Evolutionary conservation across 2,888 invertebrate genomes (phyloP), one percentile per base, ranked within the genome.

Genomic region (Oligia latruncula): DNA sequence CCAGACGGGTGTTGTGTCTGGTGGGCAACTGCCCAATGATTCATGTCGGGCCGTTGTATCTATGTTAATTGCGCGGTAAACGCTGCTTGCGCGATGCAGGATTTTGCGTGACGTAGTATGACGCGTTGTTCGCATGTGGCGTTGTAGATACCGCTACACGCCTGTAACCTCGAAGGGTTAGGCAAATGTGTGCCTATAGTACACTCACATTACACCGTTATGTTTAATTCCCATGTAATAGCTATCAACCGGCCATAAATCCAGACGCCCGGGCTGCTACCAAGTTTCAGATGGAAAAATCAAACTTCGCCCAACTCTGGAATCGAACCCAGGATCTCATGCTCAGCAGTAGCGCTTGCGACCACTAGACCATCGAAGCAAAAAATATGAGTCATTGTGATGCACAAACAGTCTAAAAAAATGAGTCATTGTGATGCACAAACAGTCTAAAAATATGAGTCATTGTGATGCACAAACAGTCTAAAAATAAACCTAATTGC

Each of bases 401-500:
- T 29, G 29, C 29, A 29, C 29, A 29, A 29, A 29, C 1, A 29
- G 29, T 29, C 1, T 29, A 29, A 29, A 29, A 29, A 29, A 1
- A 29, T 29, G 0, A 29, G 29, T 0, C 29, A 29, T 29, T 29
- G 29, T 29, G 29, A 29, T 29, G 29, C 29, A 29, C 29, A 29
- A 29, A 29, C 1, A 29, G 29, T 29, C 1, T 29, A 29, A 29
- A 29, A 29, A 29, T 29, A 29, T 29, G 0, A 29, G 29, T 0
- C 82, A 64, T 43, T 82, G 17, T 46, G 35, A 40, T 52, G 43
- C 58, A 46, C 9, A 52, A 52, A 71, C n/a, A 55, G 0, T 17
- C 43, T 77, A 55, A n/a, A 83, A 55, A 55, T 67, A 68, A 83
- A 58, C 49, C 29, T 29, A 29, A 29, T 29, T 29, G 29, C 35